A percentile compares a stretch with the other conserved stretches of the same genome.
These are phyloP conservation scores for Parasteatoda tepidariorum DNA, from an alignment of 1,140 invertebrate species.

Conservation along the genomic window DNA sequence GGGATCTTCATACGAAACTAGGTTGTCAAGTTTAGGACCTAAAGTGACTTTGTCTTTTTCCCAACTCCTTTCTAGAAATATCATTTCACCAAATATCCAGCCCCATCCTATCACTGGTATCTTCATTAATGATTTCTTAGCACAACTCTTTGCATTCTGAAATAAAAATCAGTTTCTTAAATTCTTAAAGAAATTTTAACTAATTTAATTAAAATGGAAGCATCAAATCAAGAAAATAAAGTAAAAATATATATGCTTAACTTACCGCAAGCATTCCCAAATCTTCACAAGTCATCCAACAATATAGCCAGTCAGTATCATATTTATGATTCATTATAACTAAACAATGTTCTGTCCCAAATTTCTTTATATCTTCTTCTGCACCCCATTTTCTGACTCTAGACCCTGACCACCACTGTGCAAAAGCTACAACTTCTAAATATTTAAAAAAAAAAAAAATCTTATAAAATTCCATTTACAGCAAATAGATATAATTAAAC, in stretches of 20 bases:
- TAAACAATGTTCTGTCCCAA: slow-evolving; percentile 89
- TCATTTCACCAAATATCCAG: slow-evolving; percentile 93
- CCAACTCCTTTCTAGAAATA: slow-evolving; percentile 92
- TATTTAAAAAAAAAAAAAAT: too few relatives aligned
- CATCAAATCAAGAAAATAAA: background rate
- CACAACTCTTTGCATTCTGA: slow-evolving; percentile 83
- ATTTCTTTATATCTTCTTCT: slow-evolving; percentile 81
- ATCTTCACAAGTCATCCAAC: slow-evolving; percentile 87
- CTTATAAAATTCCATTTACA: too few relatives aligned
- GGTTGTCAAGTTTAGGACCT: slow-evolving; percentile 80
- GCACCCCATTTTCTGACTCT: slow-evolving; percentile 79
- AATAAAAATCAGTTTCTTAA: slow-evolving; percentile 28
- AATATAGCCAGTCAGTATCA: slow-evolving; percentile 94
- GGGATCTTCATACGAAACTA: slow-evolving; percentile 87
- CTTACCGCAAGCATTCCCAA: slow-evolving; percentile 82
- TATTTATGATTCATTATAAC: slow-evolving; percentile 95
- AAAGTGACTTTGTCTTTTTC: slow-evolving; percentile 88
- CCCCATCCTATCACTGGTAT: slow-evolving; percentile 95
- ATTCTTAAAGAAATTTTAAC: background rate
- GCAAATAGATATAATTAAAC: too few relatives aligned
- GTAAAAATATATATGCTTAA: background rate
- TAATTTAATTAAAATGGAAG: background rate
- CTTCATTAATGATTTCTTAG: slow-evolving; percentile 90
- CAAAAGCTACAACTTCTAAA: slow-evolving; percentile 89
- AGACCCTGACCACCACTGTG: slow-evolving; percentile 91